Conservation (phyloP, 2,113 vertebrate genomes). For the Seriola dumerili region DNA sequence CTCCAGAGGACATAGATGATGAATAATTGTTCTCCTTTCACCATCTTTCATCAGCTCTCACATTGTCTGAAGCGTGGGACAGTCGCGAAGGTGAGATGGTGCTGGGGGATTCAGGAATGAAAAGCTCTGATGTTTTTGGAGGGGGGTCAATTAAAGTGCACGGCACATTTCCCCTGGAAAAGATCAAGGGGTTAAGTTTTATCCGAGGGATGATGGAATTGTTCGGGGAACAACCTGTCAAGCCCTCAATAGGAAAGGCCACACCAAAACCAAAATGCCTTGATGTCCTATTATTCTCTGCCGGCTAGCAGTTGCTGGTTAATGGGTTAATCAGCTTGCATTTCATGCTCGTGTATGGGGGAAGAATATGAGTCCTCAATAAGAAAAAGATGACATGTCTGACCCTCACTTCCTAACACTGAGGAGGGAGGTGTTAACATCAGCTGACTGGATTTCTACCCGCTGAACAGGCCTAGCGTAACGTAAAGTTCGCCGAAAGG, state of each 20-base stretch:
- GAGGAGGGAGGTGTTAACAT: slow-evolving; percentile 35
- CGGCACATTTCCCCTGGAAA: slow-evolving; percentile 38
- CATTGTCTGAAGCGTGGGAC: slow-evolving; percentile 8
- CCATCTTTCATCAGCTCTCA: slow-evolving; percentile 11
- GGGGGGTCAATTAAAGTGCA: slow-evolving; percentile 68
- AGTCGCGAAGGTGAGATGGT: slow-evolving; percentile 9
- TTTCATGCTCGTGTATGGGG: not conserved
- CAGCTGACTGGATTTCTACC: slow-evolving; percentile 37
- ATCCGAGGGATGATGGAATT: not conserved
- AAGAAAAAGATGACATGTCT: not conserved
- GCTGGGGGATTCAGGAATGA: not conserved
- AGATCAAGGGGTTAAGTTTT: slow-evolving; percentile 53
- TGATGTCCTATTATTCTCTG: slow-evolving; percentile 10
- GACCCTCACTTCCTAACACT: not conserved
- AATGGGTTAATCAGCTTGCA: slow-evolving; percentile 59
- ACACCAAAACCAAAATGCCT: slow-evolving; percentile 2
- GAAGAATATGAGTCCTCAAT: slow-evolving; percentile 1
- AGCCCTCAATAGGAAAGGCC: slow-evolving; percentile 43
- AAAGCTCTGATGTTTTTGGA: slow-evolving; percentile 9
- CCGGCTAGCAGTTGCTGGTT: slow-evolving; percentile 12
- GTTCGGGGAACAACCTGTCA: slow-evolving; percentile 47
- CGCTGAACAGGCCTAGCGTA: slow-evolving; percentile 1
- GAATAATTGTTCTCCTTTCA: not conserved
- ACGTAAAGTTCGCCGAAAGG: slow-evolving; percentile 16
- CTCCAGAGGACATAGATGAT: slow-evolving; percentile 6